A percentile compares a stretch with the other conserved stretches of the same genome.
Evolutionary conservation across 1,140 invertebrate species (phyloP).

Genomic region (Solenopsis fugax): DNA sequence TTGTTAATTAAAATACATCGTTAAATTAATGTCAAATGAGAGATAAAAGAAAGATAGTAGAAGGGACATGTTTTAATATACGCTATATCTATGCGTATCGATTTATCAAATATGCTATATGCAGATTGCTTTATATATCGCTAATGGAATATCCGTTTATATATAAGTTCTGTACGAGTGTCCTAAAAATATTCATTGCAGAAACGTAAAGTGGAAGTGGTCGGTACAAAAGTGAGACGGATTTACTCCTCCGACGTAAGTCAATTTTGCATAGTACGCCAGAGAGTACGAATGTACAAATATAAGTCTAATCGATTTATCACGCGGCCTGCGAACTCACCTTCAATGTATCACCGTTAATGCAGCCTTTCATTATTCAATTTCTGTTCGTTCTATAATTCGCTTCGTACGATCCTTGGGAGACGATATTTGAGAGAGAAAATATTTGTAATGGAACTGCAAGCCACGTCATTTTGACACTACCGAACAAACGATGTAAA

Average conservation of each 20-base stretch:
- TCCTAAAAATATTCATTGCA: slow-evolving; percentile 75
- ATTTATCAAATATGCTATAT: slow-evolving; percentile 82
- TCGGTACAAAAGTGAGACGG: not conserved
- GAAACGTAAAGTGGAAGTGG: slow-evolving; percentile 5
- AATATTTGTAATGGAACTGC: not conserved
- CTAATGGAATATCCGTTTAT: slow-evolving; percentile 75
- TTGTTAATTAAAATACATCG: not conserved
- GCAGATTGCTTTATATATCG: slow-evolving; percentile 72
- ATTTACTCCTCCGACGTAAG: not conserved
- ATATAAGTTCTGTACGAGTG: slow-evolving; percentile 57
- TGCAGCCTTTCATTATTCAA: slow-evolving; percentile 11
- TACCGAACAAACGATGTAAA: slow-evolving; percentile 3
- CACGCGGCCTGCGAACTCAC: slow-evolving; percentile 11
- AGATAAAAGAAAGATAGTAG: not conserved
- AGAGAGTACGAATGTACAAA: slow-evolving; percentile 20
- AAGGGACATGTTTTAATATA: slow-evolving; percentile 1
- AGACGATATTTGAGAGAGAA: slow-evolving; percentile 3
- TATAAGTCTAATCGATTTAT: slow-evolving; percentile 29
- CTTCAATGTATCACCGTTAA: slow-evolving; percentile 16
- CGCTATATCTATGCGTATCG: slow-evolving; percentile 30
- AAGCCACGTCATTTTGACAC: slow-evolving; percentile 14
- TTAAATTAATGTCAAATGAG: not conserved
- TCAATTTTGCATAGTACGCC: slow-evolving; percentile 3
- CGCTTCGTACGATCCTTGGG: not conserved
- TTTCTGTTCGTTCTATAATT: not conserved